Conservation (phyloP, 2,888 invertebrate genomes). For the Coleophora deauratella region DNA sequence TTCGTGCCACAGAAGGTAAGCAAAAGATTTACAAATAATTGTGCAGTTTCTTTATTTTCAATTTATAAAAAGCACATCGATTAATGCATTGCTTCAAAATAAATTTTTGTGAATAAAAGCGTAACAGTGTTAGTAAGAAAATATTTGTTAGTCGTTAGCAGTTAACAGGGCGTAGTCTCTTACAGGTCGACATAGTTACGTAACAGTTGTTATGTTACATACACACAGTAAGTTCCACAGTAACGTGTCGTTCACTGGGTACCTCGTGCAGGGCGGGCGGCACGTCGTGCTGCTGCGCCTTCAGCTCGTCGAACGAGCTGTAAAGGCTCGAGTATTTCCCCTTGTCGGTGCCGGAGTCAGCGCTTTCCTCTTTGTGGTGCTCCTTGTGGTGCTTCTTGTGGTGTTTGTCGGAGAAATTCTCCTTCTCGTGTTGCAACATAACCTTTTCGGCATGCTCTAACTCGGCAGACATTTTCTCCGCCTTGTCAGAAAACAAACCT, state of each 20-base stretch:
- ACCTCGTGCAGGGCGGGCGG: constrained; percentile 59
- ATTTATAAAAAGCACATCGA: not conserved
- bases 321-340: constrained; percentile 63
- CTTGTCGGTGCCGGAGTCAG: constrained; percentile 24
- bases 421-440: constrained; percentile 68
- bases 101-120: too few relatives aligned
- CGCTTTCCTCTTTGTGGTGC: constrained; percentile 34
- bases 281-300: constrained; percentile 47
- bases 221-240: constrained; percentile 19
- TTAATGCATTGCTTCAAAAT: constrained; percentile 2
- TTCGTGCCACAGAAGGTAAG: too few relatives aligned
- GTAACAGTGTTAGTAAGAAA: too few relatives aligned
- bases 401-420: constrained; percentile 52
- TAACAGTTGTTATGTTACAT: not conserved
- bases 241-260: constrained; percentile 27
- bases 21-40: too few relatives aligned
- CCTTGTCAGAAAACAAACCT: constrained; percentile 70
- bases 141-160: too few relatives aligned
- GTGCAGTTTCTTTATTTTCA: not conserved
- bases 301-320: constrained; percentile 60
- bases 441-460: constrained; percentile 70
- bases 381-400: constrained; percentile 38
- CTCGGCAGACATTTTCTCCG: constrained; percentile 67
- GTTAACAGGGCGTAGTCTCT: too few relatives aligned
- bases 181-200: too few relatives aligned